phyloP scores from a whole-genome alignment of 2,888 invertebrate species.

The Dorcus parallelipipedus region DNA sequence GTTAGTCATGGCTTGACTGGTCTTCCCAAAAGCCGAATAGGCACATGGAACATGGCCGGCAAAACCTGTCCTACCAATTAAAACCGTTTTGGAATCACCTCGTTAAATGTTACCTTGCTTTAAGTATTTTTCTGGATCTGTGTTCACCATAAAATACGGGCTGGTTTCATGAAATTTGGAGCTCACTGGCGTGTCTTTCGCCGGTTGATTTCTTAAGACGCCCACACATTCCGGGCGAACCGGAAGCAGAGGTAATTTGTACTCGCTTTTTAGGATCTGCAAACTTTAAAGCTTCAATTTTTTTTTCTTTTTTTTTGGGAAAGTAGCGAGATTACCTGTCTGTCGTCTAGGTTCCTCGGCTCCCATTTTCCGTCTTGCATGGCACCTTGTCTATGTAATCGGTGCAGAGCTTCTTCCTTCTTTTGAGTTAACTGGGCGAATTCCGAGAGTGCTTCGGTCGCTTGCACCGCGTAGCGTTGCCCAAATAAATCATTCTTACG shows the following conservation, averaged over 20 bases:
- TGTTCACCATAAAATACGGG: conserved; percentile 65
- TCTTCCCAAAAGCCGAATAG: conserved; percentile 61
- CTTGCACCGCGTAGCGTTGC: conserved; percentile 68
- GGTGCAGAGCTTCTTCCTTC: conserved; percentile 57
- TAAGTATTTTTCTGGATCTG: conserved; percentile 60
- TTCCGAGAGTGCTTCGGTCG: conserved; percentile 69
- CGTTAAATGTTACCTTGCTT: conserved; percentile 55
- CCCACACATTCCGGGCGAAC: conserved; percentile 69
- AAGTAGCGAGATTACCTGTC: conserved; percentile 51
- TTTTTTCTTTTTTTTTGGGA: conserved; percentile 24
- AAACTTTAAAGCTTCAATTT: conserved; percentile 12
- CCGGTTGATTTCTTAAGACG: conserved; percentile 57
- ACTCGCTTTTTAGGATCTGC: conserved; percentile 65
- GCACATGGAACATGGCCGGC: conserved; percentile 66
- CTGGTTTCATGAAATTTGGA: conserved; percentile 59
- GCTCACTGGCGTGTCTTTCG: conserved; percentile 58
- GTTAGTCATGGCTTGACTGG: conserved; percentile 63
- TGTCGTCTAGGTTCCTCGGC: conserved; percentile 59
- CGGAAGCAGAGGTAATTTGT: conserved; percentile 64
- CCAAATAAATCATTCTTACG: conserved; percentile 64
- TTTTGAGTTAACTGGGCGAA: conserved; percentile 63
- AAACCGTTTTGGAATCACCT: no score
- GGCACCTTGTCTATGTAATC: conserved; percentile 57
- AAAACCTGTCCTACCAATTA: conserved; percentile 49
- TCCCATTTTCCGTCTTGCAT: conserved; percentile 62